Conservation (phyloP, 2,113 vertebrate genomes). For the Galemys pyrenaicus region DNA sequence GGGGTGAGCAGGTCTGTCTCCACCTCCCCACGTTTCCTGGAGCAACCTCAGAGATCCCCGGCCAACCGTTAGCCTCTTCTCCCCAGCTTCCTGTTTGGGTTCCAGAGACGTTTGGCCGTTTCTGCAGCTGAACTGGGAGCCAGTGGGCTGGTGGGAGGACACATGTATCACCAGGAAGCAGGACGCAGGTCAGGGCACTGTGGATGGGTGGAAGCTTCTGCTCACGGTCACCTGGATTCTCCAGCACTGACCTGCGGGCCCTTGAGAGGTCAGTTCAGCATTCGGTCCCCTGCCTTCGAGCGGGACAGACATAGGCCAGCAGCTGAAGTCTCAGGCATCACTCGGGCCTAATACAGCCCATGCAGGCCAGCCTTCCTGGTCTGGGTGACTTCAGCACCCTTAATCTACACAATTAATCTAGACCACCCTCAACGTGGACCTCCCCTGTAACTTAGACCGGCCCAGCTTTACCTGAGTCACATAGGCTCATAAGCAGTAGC, state of each 20-base stretch:
- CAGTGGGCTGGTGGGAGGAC: neutral
- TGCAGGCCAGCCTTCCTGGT: neutral
- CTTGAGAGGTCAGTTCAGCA: neutral
- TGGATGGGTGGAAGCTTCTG: neutral
- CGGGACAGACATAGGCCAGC: too few species aligned
- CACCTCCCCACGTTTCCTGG: slow-evolving; percentile 73
- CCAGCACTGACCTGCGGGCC: neutral
- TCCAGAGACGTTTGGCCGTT: slow-evolving; percentile 76
- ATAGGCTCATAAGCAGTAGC: rapidly evolving
- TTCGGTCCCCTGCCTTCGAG: neutral
- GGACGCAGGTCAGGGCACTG: neutral
- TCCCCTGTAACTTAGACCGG: too few species aligned
- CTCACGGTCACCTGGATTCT: neutral
- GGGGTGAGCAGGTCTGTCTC: neutral
- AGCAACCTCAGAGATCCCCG: slow-evolving; percentile 68
- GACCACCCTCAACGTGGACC: too few species aligned
- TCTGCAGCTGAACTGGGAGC: slow-evolving; percentile 76
- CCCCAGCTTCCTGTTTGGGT: slow-evolving; percentile 80
- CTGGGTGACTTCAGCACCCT: neutral
- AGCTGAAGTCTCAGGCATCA: neutral
- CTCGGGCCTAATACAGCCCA: rapidly evolving
- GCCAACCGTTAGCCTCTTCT: slow-evolving; percentile 63
- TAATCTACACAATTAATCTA: too few species aligned
- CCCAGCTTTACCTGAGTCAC: neutral
- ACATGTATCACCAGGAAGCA: neutral